Evolutionary conservation across 2,113 vertebrate species (phyloP), one percentile per base, ranked within the genome.

Genomic region (Chascanopsetta lugubris): DNA sequence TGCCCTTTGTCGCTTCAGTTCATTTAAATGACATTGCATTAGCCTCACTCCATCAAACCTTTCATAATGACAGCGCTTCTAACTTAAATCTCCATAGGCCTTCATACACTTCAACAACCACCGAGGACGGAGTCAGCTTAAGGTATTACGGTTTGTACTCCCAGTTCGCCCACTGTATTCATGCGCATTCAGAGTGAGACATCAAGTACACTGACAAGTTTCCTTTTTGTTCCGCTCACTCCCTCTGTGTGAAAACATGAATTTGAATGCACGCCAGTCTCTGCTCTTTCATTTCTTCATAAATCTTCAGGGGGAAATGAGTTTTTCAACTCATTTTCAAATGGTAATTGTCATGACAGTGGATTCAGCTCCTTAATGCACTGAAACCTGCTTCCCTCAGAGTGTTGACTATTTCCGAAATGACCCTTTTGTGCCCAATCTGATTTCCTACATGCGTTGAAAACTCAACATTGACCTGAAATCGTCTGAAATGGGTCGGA

Each of bases 11-110:
- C 68, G 65, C 63, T 75, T 84, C 75, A 62, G 73, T 74, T 86
- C 80, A 79, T 85, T 83, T 77, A 75, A 84, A 82, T 80, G 77
- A 86, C 71, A 76, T 67, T 67, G 72, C 63, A 64, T 88, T 85
- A 77, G 64, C 69, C 67, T 51, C 74, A 50, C 80, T 83, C 77
- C 69, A 75, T 88, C 76, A 84, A 77, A 73, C 60, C 60, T 63
- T 79, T 82, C 76, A 63, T 75, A 77, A 84, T 79, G 86, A 85
- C 85, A 84, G 79, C 72, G 34, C 22, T 24, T 69, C 59, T 22
- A 65, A 61, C 71, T 69, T 83, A 72, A 85, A 81, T 70, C 75
- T 77, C 58, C 0, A 2, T 11, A 15, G 68, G 60, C 75, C 55
- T 77, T 75, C 82, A 57, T 34, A 65, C 34, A 10, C 55, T 77